Percentiles rank a stretch among this genome's conserved stretches.
These are phyloP conservation scores for Pseudolaguvia tuberculata DNA, from an alignment of 2,113 vertebrate species.

Conservation along the genomic window DNA sequence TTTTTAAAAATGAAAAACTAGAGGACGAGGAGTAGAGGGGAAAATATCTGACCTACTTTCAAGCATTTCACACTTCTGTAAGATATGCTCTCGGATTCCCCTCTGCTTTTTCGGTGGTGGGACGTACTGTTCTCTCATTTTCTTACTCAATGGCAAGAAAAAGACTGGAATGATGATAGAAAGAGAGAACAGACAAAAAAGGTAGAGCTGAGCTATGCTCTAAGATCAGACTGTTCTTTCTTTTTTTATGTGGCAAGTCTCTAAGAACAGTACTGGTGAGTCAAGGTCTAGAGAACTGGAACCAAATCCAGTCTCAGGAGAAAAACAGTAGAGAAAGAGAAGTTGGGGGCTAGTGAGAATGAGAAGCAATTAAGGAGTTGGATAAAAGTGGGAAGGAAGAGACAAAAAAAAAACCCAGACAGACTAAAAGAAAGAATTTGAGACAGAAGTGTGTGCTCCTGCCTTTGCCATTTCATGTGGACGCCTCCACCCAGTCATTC, in stretches of 20 bases:
- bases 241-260: slow-evolving; percentile 33
- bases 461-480: slow-evolving; percentile 49
- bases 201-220: neutral
- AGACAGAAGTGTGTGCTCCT: slow-evolving; percentile 41
- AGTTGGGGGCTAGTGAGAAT: slow-evolving; percentile 10
- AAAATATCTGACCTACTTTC: slow-evolving; percentile 68
- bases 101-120: slow-evolving; percentile 24
- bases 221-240: neutral
- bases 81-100: slow-evolving; percentile 53
- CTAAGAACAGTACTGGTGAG: slow-evolving; percentile 28
- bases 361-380: neutral
- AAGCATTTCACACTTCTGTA: slow-evolving; percentile 55
- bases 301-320: slow-evolving; percentile 27
- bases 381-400: neutral
- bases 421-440: slow-evolving; percentile 39
- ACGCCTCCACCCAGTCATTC: slow-evolving; percentile 53
- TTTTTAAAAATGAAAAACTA: slow-evolving; percentile 44
- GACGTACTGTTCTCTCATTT: slow-evolving; percentile 33
- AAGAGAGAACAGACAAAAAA: slow-evolving; percentile 10
- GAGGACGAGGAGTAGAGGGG: no score
- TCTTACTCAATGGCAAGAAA: slow-evolving; percentile 17
- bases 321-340: slow-evolving; percentile 31
- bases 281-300: slow-evolving; percentile 35
- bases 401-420: neutral
- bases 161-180: neutral